Evolutionary conservation across 2,113 vertebrate genomes (phyloP).

Genomic region (Gobio gobio): DNA sequence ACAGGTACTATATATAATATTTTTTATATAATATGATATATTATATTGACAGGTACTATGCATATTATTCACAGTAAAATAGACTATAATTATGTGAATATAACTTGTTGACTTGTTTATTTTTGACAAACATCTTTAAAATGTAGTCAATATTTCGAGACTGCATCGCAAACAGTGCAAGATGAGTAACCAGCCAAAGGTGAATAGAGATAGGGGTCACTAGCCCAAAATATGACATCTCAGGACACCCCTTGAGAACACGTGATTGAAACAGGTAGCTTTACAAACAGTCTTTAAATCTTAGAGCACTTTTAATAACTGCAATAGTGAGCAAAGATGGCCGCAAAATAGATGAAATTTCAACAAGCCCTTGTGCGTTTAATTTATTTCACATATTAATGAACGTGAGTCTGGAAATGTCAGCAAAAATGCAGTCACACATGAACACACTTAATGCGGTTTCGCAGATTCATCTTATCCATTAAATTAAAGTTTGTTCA

Average conservation of each 20-base stretch:
- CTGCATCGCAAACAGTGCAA: too few relatives aligned
- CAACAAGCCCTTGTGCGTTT: constrained; percentile 79
- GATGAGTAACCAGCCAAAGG: not conserved
- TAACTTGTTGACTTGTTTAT: too few relatives aligned
- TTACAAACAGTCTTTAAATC: constrained; percentile 24
- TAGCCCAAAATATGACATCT: not conserved
- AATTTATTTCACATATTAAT: constrained; percentile 81
- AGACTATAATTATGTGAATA: too few relatives aligned
- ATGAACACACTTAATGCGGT: constrained; percentile 80
- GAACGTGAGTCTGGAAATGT: constrained; percentile 76
- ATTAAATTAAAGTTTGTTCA: constrained; percentile 70
- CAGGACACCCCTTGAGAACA: not conserved
- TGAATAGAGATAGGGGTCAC: not conserved
- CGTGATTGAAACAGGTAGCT: constrained; percentile 21
- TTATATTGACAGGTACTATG: too few relatives aligned
- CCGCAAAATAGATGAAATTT: constrained; percentile 66
- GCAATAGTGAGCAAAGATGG: constrained; percentile 43
- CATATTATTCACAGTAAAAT: too few relatives aligned
- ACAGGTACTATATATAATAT: too few relatives aligned
- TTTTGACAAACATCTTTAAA: too few relatives aligned
- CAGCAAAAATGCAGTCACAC: constrained; percentile 81
- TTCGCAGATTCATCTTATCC: constrained; percentile 69
- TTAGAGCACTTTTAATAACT: constrained; percentile 31
- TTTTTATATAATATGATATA: too few relatives aligned
- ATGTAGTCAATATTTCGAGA: too few relatives aligned